A percentile compares a stretch with the other conserved stretches of the same genome.
phyloP scores from a whole-genome alignment of 92 coral and sea anemone species.

The Zoanthus sociatus region DNA sequence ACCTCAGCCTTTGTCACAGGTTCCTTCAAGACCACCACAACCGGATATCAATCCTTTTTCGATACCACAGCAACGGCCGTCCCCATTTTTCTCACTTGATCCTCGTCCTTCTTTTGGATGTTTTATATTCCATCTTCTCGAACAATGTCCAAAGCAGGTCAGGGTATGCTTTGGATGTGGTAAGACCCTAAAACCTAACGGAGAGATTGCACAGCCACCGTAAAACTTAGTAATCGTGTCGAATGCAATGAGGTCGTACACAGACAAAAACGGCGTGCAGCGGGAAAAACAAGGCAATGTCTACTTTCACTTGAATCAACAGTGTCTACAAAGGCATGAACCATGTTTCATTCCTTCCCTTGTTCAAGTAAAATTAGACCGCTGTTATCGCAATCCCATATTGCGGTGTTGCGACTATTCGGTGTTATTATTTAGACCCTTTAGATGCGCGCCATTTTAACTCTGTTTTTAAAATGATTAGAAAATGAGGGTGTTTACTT shows the following conservation, averaged over 20 bases:
- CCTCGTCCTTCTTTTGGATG: constrained; percentile 31
- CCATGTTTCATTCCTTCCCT: constrained; percentile 41
- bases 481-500: not conserved
- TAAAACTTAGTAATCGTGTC: constrained; percentile 34
- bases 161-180: constrained; percentile 49
- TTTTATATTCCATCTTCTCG: constrained; percentile 34
- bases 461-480: not conserved
- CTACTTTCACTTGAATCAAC: constrained; percentile 35
- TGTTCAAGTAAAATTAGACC: constrained; percentile 27
- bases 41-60: not conserved
- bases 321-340: too few species aligned
- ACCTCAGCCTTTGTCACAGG: not conserved
- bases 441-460: constrained; percentile 18
- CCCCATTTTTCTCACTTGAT: constrained; percentile 4
- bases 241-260: constrained; percentile 18
- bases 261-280: constrained; percentile 3
- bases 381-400: not conserved
- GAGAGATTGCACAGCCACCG: constrained; percentile 28
- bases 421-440: constrained; percentile 20
- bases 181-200: constrained; percentile 25
- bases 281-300: constrained; percentile 44
- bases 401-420: not conserved
- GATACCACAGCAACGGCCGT: not conserved
- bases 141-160: constrained; percentile 43
- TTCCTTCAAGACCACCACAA: too few species aligned